A percentile compares a stretch with the other conserved stretches of the same genome.
Evolutionary conservation across 2,797 vertebrate species (phyloP).

Genomic region (Syncerus caffer): DNA sequence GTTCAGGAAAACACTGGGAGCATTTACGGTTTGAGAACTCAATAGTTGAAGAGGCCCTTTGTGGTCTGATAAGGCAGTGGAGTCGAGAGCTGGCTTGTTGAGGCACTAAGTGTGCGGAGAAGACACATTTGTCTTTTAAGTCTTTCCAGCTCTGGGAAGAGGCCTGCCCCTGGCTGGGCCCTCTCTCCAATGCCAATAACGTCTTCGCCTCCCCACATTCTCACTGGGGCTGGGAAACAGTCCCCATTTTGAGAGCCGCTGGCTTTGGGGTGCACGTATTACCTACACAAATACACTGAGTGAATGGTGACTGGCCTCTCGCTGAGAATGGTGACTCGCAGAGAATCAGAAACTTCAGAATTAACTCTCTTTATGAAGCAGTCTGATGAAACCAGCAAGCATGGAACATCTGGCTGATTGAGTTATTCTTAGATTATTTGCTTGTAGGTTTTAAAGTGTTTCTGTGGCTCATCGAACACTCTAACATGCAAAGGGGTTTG

Average conservation of each 20-base stretch:
- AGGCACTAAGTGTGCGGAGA: not conserved
- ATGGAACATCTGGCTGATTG: constrained; percentile 70
- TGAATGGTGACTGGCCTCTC: not conserved
- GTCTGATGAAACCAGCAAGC: constrained; percentile 74
- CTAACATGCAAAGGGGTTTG: not conserved
- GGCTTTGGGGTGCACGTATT: not conserved
- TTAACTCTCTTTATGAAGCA: constrained; percentile 30
- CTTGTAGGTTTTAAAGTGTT: constrained; percentile 55
- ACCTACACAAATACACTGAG: not conserved
- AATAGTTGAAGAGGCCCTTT: not conserved
- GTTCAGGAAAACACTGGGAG: constrained; percentile 21
- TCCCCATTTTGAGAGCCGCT: not conserved
- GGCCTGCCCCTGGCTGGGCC: not conserved
- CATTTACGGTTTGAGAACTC: not conserved
- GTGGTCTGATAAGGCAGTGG: not conserved
- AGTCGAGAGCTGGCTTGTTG: not conserved
- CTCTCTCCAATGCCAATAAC: not conserved
- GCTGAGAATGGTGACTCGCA: not conserved
- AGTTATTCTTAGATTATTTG: constrained; percentile 23
- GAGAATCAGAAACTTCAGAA: constrained; percentile 32
- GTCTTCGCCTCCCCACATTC: not conserved
- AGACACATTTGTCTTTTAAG: constrained; percentile 25
- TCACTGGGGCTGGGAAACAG: not conserved
- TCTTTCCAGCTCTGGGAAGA: not conserved
- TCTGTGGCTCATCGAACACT: constrained; percentile 62